A percentile compares a stretch with the other conserved stretches of the same genome.
Conservation (phyloP, 1,140 invertebrate genomes). For the Sarcophaga peregrina region DNA sequence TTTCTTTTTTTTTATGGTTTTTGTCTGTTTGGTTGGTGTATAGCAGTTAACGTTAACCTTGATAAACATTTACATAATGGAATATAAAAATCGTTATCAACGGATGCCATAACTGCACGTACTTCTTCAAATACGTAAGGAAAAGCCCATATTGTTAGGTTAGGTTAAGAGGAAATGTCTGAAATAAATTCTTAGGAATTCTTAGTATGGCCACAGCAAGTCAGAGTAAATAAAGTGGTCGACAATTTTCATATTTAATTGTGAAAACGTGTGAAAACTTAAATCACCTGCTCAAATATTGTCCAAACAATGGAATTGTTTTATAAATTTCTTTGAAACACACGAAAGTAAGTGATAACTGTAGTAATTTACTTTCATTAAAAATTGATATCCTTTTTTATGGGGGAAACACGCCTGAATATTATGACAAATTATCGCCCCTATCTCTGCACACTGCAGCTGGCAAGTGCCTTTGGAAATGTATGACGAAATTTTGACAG, state of each 20-base stretch:
- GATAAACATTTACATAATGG: constrained; percentile 25
- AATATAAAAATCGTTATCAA: not conserved
- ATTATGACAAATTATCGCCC: constrained; percentile 7
- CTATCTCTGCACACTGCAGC: not conserved
- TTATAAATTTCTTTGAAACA: not conserved
- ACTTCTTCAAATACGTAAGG: not conserved
- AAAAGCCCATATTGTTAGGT: not conserved
- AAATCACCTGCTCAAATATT: constrained; percentile 22
- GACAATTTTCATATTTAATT: not conserved
- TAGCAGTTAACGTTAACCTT: constrained; percentile 1
- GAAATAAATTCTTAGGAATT: constrained; percentile 17
- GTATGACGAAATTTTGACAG: constrained; percentile 10
- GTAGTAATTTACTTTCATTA: not conserved
- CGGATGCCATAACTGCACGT: constrained; percentile 7
- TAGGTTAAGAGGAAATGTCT: not conserved
- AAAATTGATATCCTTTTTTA: not conserved
- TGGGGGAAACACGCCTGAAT: not conserved
- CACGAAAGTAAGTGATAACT: not conserved
- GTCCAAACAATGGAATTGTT: not conserved
- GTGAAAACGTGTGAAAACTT: constrained; percentile 19
- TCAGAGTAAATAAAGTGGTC: not conserved
- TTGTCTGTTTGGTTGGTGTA: too few species aligned
- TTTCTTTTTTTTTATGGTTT: too few species aligned
- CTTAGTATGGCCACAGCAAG: not conserved
- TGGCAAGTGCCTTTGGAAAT: not conserved